phyloP scores from a whole-genome alignment of 2,888 invertebrate species.

The Mythimna ferrago region DNA sequence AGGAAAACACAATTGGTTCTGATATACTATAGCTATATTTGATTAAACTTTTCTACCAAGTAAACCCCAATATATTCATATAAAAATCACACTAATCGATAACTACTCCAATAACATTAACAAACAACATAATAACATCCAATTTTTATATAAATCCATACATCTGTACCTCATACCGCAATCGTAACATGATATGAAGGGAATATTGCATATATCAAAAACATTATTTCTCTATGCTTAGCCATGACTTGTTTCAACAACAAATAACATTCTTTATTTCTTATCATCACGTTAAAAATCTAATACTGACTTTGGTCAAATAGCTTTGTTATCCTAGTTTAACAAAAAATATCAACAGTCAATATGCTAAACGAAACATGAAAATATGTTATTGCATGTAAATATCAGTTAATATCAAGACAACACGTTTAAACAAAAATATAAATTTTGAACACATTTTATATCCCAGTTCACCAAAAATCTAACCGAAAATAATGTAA shows the following conservation, averaged over 20 bases:
- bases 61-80: constrained; percentile 91
- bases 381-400: constrained; percentile 85
- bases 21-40: constrained; percentile 86
- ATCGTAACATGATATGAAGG: constrained; percentile 84
- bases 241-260: constrained; percentile 84
- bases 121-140: constrained; percentile 88
- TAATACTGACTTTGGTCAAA: constrained; percentile 91
- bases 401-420: constrained; percentile 88
- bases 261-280: constrained; percentile 80
- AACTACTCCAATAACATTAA: constrained; percentile 89
- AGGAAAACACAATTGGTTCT: constrained; percentile 76
- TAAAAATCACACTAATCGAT: constrained; percentile 90
- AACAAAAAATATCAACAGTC: constrained; percentile 90
- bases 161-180: constrained; percentile 81
- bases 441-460: constrained; percentile 88
- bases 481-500: constrained; percentile 79
- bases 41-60: constrained; percentile 90
- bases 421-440: constrained; percentile 72
- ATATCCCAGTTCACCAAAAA: constrained; percentile 81
- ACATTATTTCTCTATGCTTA: constrained; percentile 77
- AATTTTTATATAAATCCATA: constrained; percentile 78
- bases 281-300: constrained; percentile 86
- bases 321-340: constrained; percentile 90
- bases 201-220: constrained; percentile 83
- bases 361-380: constrained; percentile 86